Evolutionary conservation across 2,113 vertebrate species (phyloP), one percentile per base, ranked within the genome.

Genomic region (Vimba vimba): DNA sequence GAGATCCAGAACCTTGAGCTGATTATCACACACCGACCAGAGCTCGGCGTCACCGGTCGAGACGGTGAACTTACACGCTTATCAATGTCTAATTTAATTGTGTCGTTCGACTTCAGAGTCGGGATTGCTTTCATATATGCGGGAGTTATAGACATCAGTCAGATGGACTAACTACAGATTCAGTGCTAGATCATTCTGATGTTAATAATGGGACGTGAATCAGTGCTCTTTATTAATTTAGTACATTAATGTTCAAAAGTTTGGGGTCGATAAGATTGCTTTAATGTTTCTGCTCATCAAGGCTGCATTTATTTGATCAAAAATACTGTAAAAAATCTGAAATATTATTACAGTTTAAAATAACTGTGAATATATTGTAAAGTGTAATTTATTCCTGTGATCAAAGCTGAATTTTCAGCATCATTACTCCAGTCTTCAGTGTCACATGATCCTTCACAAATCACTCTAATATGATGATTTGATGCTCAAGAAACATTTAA

Each of bases 11-110:
- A 50, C 25, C 55, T 82, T 30, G 43, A 8, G 11, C 69, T 60
- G 71, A 89, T 87, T 79, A 89, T 83, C 82, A 57, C 71, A 64
- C 19, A 57, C 43, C 55, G n/a, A 59, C 43, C 78, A 59, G 45
- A n/a, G 50, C 15, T 77, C 76, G 77, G 80, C 62, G 27, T 71
- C 75, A 50, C 68, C 59, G 66, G 17, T 23, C n/a, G 21, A 52
- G 66, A 8, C 2, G 0, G 10, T 8, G 78, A 39, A 25, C 21
- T 82, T 79, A 73, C 74, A 50, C 23, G 25, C 45, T 60, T 78
- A 82, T 81, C 78, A 71, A 73, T 82, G 82, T 78, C 82, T 74
- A 19, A 81, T 82, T 30, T 82, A 85, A 71, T 39, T 71, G 68
- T 21, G 10, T 71, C 68, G 39, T 71, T 39, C 19, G 19, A 71